These are phyloP conservation scores for Andinoacara biseriatus DNA, from an alignment of 2,113 vertebrate species.

Conservation along the genomic window DNA sequence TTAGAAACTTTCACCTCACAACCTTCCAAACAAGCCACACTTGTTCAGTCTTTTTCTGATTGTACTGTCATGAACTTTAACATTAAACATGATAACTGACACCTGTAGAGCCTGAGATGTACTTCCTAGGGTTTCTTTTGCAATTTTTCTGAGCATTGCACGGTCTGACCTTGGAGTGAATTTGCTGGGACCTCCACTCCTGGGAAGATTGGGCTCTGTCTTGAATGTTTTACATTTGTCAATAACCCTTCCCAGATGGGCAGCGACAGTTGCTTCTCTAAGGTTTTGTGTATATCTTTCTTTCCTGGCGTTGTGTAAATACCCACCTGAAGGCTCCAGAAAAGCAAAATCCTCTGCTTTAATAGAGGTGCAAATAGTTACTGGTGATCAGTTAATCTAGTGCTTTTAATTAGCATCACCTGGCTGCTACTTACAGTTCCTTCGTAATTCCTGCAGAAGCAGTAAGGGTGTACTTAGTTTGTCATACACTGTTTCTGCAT, in stretches of 20 bases:
- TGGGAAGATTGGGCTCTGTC: background rate
- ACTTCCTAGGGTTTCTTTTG: accelerated
- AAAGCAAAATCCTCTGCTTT: background rate
- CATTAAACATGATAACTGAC: conserved; percentile 5
- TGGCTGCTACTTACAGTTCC: background rate
- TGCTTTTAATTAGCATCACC: background rate
- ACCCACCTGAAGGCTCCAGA: background rate
- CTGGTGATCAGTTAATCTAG: background rate
- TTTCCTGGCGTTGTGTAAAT: background rate
- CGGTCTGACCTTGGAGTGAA: background rate
- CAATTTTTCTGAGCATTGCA: background rate
- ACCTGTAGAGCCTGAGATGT: background rate
- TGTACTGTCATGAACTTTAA: background rate
- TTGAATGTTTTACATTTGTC: background rate
- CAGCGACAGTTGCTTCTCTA: background rate
- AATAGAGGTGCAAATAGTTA: background rate
- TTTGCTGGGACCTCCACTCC: background rate
- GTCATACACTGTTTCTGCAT: background rate
- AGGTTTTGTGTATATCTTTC: background rate
- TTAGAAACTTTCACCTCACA: background rate
- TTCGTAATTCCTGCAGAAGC: background rate
- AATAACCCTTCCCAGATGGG: conserved; percentile 8
- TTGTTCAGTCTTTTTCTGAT: background rate
- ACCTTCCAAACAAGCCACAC: background rate
- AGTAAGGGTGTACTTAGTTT: background rate